Conservation (phyloP, 2,888 invertebrate genomes). For the Gymnocheta viridis region DNA sequence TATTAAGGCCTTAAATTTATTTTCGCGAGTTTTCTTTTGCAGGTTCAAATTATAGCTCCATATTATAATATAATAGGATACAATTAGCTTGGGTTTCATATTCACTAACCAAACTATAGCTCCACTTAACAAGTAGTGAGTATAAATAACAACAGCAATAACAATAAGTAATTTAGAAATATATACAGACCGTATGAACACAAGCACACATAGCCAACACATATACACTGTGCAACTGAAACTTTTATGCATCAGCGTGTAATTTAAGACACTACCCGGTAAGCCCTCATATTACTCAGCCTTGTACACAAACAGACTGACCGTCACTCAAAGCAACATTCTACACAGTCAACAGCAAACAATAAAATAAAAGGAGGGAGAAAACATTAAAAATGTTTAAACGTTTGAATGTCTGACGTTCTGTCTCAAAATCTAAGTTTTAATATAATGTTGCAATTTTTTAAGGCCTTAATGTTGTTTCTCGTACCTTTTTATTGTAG, state of each 20-base stretch:
- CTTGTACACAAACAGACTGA: background rate
- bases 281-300: slow-evolving; percentile 56
- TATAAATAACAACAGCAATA: background rate
- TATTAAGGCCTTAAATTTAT: too few species aligned
- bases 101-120: background rate
- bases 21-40: background rate
- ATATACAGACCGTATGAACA: slow-evolving; percentile 8
- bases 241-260: slow-evolving; percentile 22
- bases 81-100: background rate
- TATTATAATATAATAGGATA: background rate
- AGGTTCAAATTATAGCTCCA: background rate
- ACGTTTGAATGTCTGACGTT: slow-evolving; percentile 40
- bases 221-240: background rate
- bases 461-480: slow-evolving; percentile 39
- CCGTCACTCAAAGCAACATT: background rate
- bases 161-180: background rate
- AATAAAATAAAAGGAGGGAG: background rate
- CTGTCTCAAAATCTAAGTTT: slow-evolving; percentile 32
- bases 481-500: background rate
- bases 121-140: background rate
- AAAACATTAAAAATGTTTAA: slow-evolving; percentile 7
- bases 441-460: slow-evolving; percentile 30
- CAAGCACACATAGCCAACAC: background rate
- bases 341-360: slow-evolving; percentile 9
- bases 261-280: slow-evolving; percentile 43